Evolutionary conservation across 2,113 vertebrate genomes (phyloP), one percentile per base, ranked within the genome.

Genomic region (Orcinus orca): DNA sequence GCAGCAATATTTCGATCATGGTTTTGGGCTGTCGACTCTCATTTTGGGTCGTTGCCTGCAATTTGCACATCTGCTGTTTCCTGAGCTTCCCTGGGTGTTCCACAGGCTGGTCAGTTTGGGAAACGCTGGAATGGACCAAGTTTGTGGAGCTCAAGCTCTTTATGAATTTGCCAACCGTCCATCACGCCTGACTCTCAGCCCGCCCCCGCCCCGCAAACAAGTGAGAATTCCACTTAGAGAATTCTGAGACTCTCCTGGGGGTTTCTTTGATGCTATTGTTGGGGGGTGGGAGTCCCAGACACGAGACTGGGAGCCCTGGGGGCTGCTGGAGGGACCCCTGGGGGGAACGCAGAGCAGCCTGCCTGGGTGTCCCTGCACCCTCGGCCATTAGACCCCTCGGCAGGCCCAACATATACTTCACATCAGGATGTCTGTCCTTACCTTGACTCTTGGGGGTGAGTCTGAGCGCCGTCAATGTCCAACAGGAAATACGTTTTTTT

Each of bases 311-410:
- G 53, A 86, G 87, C 36, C 36, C 20, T 17, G 0, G 8, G 65
- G 17, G 41, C 55, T 23, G 44, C 4, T 31, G 11, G 29, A 38
- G 33, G 36, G 23, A 18, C n/a, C 0, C 3, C 8, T 0, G 63
- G 13, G 13, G 4, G 84, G 33, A 44, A 5, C 0, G 0, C 47
- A 14, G 44, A 20, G 84, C 8, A 3, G 33, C 8, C 68, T 5
- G 65, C 17, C 0, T 3, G 8, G 55, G 6, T 12, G 9, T 4
- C 11, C 41, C 31, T 0, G 18, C 12, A 47, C 29, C 1, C 41
- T 2, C 0, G 2, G n/a, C 2, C 9, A 8, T 38, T 23, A 14
- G 15, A 0, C 4, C 23, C 38, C 0, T 0, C 31, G 60, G 23
- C 76, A 41, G 33, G 41, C 38, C 55, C 38, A 0, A 1, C 5